Percentiles rank a stretch among this genome's conserved stretches.
These are phyloP conservation scores for Phataginus tricuspis DNA, from an alignment of 2,797 vertebrate genomes.

Conservation along the genomic window DNA sequence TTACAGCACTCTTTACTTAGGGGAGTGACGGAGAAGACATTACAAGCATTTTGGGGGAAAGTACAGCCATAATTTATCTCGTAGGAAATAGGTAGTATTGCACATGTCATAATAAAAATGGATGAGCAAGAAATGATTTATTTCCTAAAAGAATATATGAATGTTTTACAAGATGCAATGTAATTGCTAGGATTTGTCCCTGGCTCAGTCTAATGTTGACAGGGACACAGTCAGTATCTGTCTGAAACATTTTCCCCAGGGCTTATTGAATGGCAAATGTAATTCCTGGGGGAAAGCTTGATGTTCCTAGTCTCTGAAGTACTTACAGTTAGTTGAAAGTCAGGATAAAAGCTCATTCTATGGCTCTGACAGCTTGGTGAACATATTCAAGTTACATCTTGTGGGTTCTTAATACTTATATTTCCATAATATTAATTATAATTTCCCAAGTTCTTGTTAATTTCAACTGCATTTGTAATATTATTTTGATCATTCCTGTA, in stretches of 20 bases:
- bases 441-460: neutral
- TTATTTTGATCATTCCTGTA: neutral
- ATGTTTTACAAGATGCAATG: slow-evolving; percentile 55
- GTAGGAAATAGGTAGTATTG: slow-evolving; percentile 16
- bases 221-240: slow-evolving; percentile 38
- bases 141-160: slow-evolving; percentile 60
- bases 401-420: slow-evolving; percentile 9
- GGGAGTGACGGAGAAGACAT: slow-evolving; percentile 35
- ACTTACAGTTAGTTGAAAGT: slow-evolving; percentile 14
- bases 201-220: slow-evolving; percentile 29
- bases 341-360: slow-evolving; percentile 45
- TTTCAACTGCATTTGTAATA: neutral
- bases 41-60: slow-evolving; percentile 1
- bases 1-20: slow-evolving; percentile 39
- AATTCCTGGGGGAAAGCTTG: slow-evolving; percentile 47
- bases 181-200: slow-evolving; percentile 60
- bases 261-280: slow-evolving; percentile 63
- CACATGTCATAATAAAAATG: slow-evolving; percentile 66
- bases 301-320: slow-evolving; percentile 34
- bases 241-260: slow-evolving; percentile 58
- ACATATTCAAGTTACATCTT: neutral
- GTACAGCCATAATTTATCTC: slow-evolving; percentile 64
- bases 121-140: slow-evolving; percentile 30
- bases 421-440: neutral
- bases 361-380: neutral